Conservation (phyloP, 2,113 vertebrate genomes). For the Phalacrocorax aristotelis region DNA sequence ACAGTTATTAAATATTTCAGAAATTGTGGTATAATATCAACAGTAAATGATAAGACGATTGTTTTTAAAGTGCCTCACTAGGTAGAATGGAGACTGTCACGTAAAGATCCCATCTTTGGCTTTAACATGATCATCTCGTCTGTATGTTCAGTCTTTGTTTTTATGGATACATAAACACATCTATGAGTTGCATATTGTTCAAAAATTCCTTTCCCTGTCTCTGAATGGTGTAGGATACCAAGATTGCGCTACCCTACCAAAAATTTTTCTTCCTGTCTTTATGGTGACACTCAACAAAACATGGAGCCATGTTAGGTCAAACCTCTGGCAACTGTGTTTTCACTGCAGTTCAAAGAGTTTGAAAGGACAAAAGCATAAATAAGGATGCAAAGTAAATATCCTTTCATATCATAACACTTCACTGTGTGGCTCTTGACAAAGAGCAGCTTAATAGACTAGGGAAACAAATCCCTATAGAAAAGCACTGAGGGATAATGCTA, state of each 20-base stretch:
- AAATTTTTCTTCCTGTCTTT: background rate
- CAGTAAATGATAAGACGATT: background rate
- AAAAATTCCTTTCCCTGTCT: background rate
- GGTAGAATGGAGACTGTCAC: background rate
- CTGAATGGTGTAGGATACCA: background rate
- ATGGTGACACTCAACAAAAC: background rate
- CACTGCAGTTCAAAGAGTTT: constrained; percentile 51
- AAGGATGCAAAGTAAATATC: constrained; percentile 32
- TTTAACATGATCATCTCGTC: background rate
- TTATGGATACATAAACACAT: background rate
- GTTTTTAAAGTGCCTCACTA: background rate
- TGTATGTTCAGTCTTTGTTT: background rate
- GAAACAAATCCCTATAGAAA: constrained; percentile 44
- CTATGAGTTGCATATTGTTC: background rate
- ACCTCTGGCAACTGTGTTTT: constrained; percentile 35
- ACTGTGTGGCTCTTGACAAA: constrained; percentile 8
- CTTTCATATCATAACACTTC: background rate
- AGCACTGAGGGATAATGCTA: background rate
- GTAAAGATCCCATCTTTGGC: background rate
- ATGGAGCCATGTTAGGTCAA: background rate
- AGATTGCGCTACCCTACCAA: background rate
- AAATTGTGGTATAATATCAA: background rate
- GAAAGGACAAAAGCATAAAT: background rate
- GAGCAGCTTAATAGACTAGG: background rate
- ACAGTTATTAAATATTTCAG: background rate